These are phyloP conservation scores for Crocallis elinguaria DNA, from an alignment of 2,888 invertebrate species.

Conservation along the genomic window DNA sequence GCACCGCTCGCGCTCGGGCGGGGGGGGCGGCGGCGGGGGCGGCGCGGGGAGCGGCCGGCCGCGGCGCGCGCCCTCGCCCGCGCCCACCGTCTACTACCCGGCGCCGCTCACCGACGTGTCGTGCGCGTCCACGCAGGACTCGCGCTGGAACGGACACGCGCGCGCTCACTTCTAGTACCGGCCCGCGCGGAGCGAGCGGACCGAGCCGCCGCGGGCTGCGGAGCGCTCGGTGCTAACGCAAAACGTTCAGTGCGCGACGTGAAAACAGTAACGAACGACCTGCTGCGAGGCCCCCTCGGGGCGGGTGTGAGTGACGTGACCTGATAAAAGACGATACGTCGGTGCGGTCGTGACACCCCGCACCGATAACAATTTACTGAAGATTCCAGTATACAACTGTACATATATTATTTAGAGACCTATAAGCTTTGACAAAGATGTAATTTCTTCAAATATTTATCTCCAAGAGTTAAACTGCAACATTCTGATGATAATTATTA, in stretches of 20 bases:
- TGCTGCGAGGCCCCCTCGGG: too few species aligned
- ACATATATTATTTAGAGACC: too few species aligned
- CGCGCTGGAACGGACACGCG: constrained; percentile 59
- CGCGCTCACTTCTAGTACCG: constrained; percentile 22
- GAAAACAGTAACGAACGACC: too few species aligned
- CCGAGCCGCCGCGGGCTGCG: background rate
- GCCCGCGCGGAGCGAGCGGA: background rate
- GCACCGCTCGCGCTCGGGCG: constrained; percentile 52
- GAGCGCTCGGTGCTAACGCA: background rate
- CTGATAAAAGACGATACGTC: too few species aligned
- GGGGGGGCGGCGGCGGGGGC: constrained; percentile 34
- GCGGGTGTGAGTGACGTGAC: too few species aligned
- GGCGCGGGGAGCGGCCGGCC: constrained; percentile 41
- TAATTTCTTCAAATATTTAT: too few species aligned
- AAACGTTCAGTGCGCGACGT: background rate
- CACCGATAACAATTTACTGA: too few species aligned
- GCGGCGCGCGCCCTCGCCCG: constrained; percentile 48
- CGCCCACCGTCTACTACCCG: constrained; percentile 70
- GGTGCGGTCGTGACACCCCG: too few species aligned
- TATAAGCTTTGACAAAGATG: too few species aligned
- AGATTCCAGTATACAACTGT: too few species aligned
- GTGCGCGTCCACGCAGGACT: constrained; percentile 44
- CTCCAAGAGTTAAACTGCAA: too few species aligned
- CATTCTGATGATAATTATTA: too few species aligned
- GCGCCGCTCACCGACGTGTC: constrained; percentile 54